These are phyloP conservation scores for Frankliniella fusca DNA, from an alignment of 2,888 invertebrate genomes.

Conservation along the genomic window DNA sequence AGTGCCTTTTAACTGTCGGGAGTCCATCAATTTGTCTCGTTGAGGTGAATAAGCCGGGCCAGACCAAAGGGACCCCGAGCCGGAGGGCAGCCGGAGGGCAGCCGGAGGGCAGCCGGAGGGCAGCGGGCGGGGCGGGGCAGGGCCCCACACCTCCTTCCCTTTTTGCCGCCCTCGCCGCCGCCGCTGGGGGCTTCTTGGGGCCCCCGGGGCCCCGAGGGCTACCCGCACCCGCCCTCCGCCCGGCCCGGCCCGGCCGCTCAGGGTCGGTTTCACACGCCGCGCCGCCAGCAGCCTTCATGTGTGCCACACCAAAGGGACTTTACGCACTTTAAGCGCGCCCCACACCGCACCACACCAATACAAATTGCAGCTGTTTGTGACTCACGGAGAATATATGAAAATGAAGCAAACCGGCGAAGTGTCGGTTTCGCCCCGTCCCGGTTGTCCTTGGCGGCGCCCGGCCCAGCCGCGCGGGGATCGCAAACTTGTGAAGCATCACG, in stretches of 20 bases:
- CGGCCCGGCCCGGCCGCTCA: background rate
- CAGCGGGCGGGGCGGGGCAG: background rate
- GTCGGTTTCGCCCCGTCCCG: too few species aligned
- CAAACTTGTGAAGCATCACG: too few species aligned
- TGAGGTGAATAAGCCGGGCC: background rate
- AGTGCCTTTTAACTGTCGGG: background rate
- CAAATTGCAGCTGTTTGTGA: too few species aligned
- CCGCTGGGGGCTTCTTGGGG: background rate
- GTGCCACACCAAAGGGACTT: background rate
- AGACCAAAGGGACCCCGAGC: background rate
- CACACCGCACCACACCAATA: too few species aligned
- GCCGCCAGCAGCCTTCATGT: background rate
- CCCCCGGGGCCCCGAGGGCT: background rate
- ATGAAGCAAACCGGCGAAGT: too few species aligned
- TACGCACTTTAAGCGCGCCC: background rate
- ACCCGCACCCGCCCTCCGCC: background rate
- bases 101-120: background rate
- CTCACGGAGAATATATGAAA: too few species aligned
- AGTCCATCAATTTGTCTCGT: slow-evolving; percentile 26
- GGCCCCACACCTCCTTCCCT: background rate
- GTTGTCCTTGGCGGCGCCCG: too few species aligned
- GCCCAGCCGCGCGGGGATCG: too few species aligned
- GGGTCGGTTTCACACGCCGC: background rate
- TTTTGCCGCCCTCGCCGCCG: background rate
- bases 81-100: background rate